phyloP scores from a whole-genome alignment of 1,140 invertebrate species.

The Heliconius hermathena region DNA sequence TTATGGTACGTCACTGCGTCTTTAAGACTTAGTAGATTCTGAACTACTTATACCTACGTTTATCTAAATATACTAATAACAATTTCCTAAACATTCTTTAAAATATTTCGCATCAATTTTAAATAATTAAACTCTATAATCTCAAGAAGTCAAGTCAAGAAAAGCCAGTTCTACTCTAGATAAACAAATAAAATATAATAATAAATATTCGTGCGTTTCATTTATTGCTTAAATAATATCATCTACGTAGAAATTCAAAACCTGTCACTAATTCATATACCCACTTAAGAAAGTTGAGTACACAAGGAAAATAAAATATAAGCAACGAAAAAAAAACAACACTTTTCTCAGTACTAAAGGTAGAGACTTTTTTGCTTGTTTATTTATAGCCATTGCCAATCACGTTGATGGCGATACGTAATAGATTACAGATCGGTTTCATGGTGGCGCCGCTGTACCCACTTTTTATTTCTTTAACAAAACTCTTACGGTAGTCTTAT shows the following conservation, averaged over 20 bases:
- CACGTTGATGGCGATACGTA: slow-evolving; percentile 29
- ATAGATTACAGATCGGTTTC: slow-evolving; percentile 31
- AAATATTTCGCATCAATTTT: too few relatives aligned
- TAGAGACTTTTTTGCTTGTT: slow-evolving; percentile 22
- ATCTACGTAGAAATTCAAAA: neutral
- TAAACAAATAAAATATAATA: too few relatives aligned
- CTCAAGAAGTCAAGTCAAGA: too few relatives aligned
- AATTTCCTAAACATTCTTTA: too few relatives aligned
- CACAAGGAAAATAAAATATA: neutral
- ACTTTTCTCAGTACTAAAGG: slow-evolving; percentile 18
- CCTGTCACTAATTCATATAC: neutral
- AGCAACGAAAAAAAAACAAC: neutral
- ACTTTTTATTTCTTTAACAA: slow-evolving; percentile 22
- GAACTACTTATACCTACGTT: too few relatives aligned
- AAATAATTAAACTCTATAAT: too few relatives aligned
- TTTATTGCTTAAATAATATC: neutral
- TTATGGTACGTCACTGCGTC: too few relatives aligned
- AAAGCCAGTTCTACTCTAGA: neutral
- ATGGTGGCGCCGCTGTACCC: slow-evolving; percentile 22
- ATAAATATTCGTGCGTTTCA: too few relatives aligned
- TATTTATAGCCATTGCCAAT: slow-evolving; percentile 28
- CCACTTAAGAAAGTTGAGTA: slow-evolving; percentile 13
- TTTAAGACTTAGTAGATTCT: too few relatives aligned
- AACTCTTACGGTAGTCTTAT: slow-evolving; percentile 18
- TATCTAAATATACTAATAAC: too few relatives aligned